These are phyloP conservation scores for Ophion ventricosus DNA, from an alignment of 2,888 invertebrate species.

Conservation along the genomic window DNA sequence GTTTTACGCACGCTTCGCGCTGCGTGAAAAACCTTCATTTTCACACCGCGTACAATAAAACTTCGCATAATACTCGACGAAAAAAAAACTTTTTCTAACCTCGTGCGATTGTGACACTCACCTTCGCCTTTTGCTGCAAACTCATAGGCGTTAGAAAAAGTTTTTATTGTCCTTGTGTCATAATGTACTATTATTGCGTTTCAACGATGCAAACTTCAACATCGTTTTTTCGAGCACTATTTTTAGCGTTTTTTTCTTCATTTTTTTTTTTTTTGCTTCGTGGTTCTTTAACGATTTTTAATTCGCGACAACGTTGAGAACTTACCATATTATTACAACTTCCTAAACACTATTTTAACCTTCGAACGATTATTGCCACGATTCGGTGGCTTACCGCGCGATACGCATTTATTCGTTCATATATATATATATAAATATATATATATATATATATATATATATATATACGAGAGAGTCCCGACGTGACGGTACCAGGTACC, in stretches of 20 bases:
- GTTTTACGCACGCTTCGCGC: too few species aligned
- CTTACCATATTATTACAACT: slow-evolving; percentile 49
- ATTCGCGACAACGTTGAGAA: slow-evolving; percentile 51
- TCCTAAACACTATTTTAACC: slow-evolving; percentile 63
- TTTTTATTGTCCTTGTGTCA: too few species aligned
- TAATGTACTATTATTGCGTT: too few species aligned
- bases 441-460: slow-evolving; percentile 11
- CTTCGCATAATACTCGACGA: too few species aligned
- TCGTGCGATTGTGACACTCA: too few species aligned
- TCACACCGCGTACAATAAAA: too few species aligned
- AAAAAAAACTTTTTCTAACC: too few species aligned
- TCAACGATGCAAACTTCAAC: too few species aligned
- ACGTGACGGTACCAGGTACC: slow-evolving; percentile 56
- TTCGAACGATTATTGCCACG: slow-evolving; percentile 50
- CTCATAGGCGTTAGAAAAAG: too few species aligned
- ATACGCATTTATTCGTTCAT: slow-evolving; percentile 55
- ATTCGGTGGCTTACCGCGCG: slow-evolving; percentile 48
- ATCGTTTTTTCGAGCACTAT: slow-evolving; percentile 11
- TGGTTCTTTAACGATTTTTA: slow-evolving; percentile 45
- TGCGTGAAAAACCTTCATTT: too few species aligned
- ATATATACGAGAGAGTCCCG: slow-evolving; percentile 62
- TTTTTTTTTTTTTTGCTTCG: slow-evolving; percentile 3
- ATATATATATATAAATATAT: background rate
- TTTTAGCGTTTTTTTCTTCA: slow-evolving; percentile 9
- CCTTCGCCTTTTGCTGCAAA: too few species aligned